Percentiles rank a stretch among this genome's conserved stretches.
Evolutionary conservation across 2,113 vertebrate species (phyloP).

Genomic region (Otocyon megalotis): DNA sequence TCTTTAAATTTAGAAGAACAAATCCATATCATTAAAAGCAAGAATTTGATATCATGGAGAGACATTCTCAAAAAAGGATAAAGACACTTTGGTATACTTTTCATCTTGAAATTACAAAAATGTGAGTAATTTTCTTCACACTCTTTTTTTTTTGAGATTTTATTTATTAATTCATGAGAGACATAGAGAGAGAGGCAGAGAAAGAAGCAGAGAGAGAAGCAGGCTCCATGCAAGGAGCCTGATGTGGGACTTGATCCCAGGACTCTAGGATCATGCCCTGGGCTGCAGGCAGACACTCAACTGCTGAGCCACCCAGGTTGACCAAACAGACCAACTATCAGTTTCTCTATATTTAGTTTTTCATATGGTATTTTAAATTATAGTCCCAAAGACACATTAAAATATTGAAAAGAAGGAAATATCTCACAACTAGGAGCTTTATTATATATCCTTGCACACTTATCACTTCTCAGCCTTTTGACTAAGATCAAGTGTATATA

Average conservation of each 20-base stretch:
- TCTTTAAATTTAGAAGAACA: not conserved
- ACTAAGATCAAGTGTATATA: not conserved
- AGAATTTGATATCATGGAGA: not conserved
- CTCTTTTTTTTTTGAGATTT: not conserved
- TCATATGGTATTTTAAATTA: not conserved
- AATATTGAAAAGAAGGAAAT: constrained; percentile 16
- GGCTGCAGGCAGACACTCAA: no score
- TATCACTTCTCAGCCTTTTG: no score
- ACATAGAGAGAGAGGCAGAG: no score
- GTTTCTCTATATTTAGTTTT: not conserved
- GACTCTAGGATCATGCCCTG: no score
- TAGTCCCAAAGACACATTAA: not conserved
- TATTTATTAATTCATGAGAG: not conserved
- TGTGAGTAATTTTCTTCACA: not conserved
- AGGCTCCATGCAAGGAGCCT: no score
- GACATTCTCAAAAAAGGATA: not conserved
- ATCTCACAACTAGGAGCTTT: not conserved
- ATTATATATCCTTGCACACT: not conserved
- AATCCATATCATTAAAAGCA: not conserved
- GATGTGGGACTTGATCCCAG: no score
- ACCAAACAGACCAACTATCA: not conserved
- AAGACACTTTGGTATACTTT: not conserved
- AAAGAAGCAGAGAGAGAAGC: no score
- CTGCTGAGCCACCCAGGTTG: no score
- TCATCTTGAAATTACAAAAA: not conserved